phyloP scores from a whole-genome alignment of 2,113 vertebrate species.

The Maccullochella peelii region DNA sequence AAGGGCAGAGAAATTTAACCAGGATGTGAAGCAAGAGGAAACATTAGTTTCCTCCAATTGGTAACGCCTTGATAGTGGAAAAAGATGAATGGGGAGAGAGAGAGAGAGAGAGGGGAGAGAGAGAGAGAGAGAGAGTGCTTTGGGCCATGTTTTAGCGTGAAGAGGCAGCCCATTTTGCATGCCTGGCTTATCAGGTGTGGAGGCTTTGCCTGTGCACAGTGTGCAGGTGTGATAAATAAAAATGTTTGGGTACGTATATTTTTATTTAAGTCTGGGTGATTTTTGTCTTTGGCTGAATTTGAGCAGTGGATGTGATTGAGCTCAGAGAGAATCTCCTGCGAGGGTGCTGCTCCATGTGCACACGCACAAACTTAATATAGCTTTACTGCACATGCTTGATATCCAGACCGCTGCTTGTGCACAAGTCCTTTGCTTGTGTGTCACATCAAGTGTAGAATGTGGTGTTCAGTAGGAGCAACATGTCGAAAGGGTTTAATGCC shows the following conservation, averaged over 20 bases:
- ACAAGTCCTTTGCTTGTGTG: constrained; percentile 38
- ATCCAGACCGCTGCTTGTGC: constrained; percentile 30
- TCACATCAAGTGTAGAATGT: constrained; percentile 65
- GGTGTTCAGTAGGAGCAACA: constrained; percentile 67
- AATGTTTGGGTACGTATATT: constrained; percentile 37
- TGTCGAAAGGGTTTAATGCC: constrained; percentile 81
- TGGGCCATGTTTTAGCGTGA: constrained; percentile 66
- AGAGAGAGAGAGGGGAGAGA: constrained; percentile 3
- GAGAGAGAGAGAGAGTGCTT: constrained; percentile 24
- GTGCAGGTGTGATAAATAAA: constrained; percentile 66
- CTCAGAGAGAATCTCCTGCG: constrained; percentile 28
- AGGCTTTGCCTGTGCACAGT: constrained; percentile 44
- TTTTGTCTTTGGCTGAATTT: constrained; percentile 51
- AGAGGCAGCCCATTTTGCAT: constrained; percentile 59
- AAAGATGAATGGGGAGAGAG: constrained; percentile 31
- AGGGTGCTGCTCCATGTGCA: background rate
- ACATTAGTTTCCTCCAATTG: constrained; percentile 59
- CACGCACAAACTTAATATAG: background rate
- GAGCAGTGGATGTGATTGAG: constrained; percentile 12
- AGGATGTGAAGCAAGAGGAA: constrained; percentile 58
- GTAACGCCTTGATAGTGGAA: constrained; percentile 44
- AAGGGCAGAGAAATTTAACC: constrained; percentile 64
- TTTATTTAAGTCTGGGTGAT: constrained; percentile 38
- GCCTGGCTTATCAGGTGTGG: constrained; percentile 52
- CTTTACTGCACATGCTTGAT: constrained; percentile 34